These are phyloP conservation scores for Hypomecis atomaria DNA, from an alignment of 2,888 invertebrate species.

Conservation along the genomic window DNA sequence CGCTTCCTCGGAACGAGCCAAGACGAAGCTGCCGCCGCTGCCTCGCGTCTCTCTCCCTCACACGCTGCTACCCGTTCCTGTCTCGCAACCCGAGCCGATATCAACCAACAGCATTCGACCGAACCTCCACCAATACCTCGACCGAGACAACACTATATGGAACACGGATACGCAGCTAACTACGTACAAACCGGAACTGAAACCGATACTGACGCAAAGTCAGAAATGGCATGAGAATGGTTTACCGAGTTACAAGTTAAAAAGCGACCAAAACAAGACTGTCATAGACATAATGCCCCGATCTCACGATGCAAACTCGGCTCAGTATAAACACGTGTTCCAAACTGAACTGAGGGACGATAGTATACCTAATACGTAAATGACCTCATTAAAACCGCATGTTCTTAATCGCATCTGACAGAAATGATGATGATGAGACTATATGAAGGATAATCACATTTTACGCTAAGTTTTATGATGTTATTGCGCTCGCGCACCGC, in stretches of 20 bases:
- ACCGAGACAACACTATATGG: slow-evolving; percentile 77
- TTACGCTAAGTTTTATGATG: no score
- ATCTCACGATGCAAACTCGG: slow-evolving; percentile 48
- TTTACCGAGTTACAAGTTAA: slow-evolving; percentile 33
- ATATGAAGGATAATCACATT: slow-evolving; percentile 58
- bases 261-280: slow-evolving; percentile 36
- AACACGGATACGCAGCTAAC: slow-evolving; percentile 50
- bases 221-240: slow-evolving; percentile 60
- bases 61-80: slow-evolving; percentile 64
- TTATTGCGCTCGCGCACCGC: no score
- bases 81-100: slow-evolving; percentile 58
- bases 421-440: no score
- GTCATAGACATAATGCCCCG: slow-evolving; percentile 60
- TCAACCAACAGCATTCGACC: slow-evolving; percentile 72
- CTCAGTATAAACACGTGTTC: slow-evolving; percentile 65
- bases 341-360: slow-evolving; percentile 68
- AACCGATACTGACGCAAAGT: slow-evolving; percentile 57
- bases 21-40: slow-evolving; percentile 66
- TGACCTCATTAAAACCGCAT: no score
- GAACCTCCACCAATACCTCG: slow-evolving; percentile 75
- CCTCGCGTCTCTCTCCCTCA: slow-evolving; percentile 55
- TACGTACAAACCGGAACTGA: slow-evolving; percentile 45
- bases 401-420: no score
- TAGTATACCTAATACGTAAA: slow-evolving; percentile 49
- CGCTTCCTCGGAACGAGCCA: slow-evolving; percentile 52